Conservation (phyloP, 1,140 invertebrate species). For the Mactra quadrangularis region DNA sequence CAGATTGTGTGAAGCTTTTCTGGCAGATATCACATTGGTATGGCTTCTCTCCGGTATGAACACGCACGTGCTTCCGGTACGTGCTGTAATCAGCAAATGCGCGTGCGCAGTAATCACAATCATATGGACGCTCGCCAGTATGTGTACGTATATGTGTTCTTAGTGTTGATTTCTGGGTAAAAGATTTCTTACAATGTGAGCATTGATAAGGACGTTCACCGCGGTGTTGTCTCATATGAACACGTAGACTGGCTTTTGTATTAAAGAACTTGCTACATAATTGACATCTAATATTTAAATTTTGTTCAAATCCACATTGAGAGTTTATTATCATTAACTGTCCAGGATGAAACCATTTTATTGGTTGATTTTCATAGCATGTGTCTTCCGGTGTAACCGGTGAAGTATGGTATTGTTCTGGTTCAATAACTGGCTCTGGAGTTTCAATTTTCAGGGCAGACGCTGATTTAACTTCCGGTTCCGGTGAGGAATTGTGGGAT, state of each 20-base stretch:
- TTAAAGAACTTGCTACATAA: constrained; percentile 44
- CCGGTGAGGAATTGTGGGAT: too few species aligned
- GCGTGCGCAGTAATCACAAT: constrained; percentile 90
- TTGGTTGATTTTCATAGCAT: too few species aligned
- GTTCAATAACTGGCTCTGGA: too few species aligned
- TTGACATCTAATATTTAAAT: not conserved
- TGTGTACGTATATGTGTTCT: constrained; percentile 73
- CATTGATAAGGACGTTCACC: constrained; percentile 34
- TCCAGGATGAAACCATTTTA: too few species aligned
- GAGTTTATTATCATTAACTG: too few species aligned
- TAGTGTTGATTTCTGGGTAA: constrained; percentile 83
- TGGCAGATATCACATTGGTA: constrained; percentile 95
- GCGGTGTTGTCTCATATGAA: constrained; percentile 40
- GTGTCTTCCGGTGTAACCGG: too few species aligned
- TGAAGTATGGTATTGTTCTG: too few species aligned
- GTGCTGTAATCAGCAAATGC: constrained; percentile 83
- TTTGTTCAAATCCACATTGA: too few species aligned
- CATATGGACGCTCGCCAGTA: constrained; percentile 76
- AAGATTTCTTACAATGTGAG: constrained; percentile 87
- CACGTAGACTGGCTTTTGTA: constrained; percentile 4
- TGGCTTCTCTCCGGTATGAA: constrained; percentile 94
- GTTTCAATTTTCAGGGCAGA: too few species aligned
- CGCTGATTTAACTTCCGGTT: too few species aligned
- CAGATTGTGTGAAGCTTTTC: constrained; percentile 95
- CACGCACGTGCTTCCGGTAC: constrained; percentile 65